phyloP scores from a whole-genome alignment of 2,113 vertebrate genomes.

The Gnathonemus echidnorhynchus region DNA sequence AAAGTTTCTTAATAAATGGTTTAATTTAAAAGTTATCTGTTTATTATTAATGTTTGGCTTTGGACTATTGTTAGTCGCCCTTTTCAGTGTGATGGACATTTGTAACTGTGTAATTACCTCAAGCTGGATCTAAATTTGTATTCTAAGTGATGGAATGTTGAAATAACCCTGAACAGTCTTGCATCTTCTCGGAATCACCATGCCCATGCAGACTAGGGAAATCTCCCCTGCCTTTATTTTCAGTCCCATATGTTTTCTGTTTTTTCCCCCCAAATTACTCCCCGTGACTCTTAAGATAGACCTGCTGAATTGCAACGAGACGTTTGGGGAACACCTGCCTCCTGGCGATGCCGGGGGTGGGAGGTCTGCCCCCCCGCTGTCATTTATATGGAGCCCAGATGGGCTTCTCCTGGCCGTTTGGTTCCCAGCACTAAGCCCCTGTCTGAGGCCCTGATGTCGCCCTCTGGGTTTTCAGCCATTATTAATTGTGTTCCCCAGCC shows the following conservation, averaged over 20 bases:
- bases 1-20: slow-evolving; percentile 19
- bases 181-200: not conserved
- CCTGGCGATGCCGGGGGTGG: not conserved
- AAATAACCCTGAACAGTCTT: not conserved
- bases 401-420: not conserved
- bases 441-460: not conserved
- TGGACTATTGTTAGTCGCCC: not conserved
- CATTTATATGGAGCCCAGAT: not conserved
- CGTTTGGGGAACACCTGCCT: not conserved
- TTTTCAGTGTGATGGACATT: not conserved
- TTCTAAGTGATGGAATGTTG: not conserved
- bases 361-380: not conserved
- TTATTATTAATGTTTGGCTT: not conserved
- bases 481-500: not conserved
- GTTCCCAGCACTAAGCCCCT: not conserved
- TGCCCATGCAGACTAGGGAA: not conserved
- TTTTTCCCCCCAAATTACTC: not conserved
- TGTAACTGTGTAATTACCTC: not conserved
- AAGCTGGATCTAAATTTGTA: not conserved
- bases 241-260: not conserved
- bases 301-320: not conserved
- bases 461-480: not conserved
- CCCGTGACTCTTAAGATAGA: not conserved
- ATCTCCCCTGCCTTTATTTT: not conserved
- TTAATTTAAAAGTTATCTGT: not conserved